A percentile compares a stretch with the other conserved stretches of the same genome.
Evolutionary conservation across 2,888 invertebrate genomes (phyloP).

Genomic region (Sinotaia quadrata): DNA sequence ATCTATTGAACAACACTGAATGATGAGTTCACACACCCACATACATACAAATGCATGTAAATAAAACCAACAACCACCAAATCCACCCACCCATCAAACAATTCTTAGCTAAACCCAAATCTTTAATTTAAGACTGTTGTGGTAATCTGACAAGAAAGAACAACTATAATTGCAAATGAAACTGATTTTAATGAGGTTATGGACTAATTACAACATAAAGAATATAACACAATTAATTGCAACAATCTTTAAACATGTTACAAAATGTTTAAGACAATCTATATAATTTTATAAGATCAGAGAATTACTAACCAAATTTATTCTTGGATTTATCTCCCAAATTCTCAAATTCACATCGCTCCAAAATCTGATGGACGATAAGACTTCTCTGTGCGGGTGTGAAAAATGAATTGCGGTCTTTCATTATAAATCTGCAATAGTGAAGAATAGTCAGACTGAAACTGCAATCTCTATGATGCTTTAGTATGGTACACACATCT

Average conservation of each 20-base stretch:
- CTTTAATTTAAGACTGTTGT: too few species aligned
- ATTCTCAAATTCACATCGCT: constrained; percentile 88
- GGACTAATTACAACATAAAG: background rate
- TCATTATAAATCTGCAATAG: constrained; percentile 70
- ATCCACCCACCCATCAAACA: too few species aligned
- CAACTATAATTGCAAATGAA: background rate
- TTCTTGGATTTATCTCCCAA: constrained; percentile 46
- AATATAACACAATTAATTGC: background rate
- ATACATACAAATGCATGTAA: too few species aligned
- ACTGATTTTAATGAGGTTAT: background rate
- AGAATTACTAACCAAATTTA: constrained; percentile 56
- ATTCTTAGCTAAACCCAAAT: too few species aligned
- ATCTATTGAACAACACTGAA: too few species aligned
- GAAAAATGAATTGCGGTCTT: constrained; percentile 91
- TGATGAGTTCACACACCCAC: too few species aligned
- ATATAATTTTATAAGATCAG: background rate
- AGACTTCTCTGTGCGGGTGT: constrained; percentile 88
- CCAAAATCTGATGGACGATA: constrained; percentile 91
- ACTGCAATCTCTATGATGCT: too few species aligned
- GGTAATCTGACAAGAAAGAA: background rate
- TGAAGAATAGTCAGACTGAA: too few species aligned
- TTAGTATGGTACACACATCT: too few species aligned
- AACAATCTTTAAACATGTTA: background rate
- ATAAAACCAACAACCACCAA: too few species aligned
- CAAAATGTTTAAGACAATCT: background rate